Conservation (phyloP, 2,888 invertebrate species). For the Luffia ferchaultella region DNA sequence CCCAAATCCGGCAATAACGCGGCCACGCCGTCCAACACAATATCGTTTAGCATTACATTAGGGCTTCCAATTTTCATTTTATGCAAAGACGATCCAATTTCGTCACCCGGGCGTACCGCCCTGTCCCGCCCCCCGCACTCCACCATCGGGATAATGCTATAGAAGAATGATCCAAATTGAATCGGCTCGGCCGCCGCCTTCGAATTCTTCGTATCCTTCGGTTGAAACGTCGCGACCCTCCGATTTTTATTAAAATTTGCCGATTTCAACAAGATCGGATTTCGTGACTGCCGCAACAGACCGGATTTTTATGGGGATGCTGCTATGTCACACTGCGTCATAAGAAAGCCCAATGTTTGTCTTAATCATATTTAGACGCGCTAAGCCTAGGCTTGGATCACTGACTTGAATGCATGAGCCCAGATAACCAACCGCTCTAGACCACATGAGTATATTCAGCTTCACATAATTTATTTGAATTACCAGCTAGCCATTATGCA, state of each 20-base stretch:
- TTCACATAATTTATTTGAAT: too few relatives aligned
- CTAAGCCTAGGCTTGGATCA: too few relatives aligned
- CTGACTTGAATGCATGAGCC: too few relatives aligned
- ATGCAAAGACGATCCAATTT: slow-evolving; percentile 1
- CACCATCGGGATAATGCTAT: not conserved
- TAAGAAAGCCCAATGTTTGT: too few relatives aligned
- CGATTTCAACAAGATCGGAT: not conserved
- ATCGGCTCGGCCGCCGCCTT: not conserved
- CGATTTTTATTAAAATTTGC: not conserved
- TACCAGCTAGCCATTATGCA: too few relatives aligned
- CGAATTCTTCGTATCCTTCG: not conserved
- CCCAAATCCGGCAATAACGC: not conserved
- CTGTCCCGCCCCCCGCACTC: not conserved
- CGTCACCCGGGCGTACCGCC: not conserved
- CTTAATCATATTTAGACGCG: too few relatives aligned
- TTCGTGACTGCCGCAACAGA: too few relatives aligned
- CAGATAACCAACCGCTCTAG: too few relatives aligned
- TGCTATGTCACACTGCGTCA: too few relatives aligned
- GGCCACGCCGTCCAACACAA: not conserved
- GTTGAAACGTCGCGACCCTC: not conserved
- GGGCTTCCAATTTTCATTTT: not conserved
- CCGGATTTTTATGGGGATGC: too few relatives aligned
- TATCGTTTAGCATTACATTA: not conserved
- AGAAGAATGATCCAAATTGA: slow-evolving; percentile 2
- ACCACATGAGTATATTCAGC: too few relatives aligned